Base-by-base conservation (phyloP, 2,113 vertebrate genomes). In the Amazona vittata region DNA sequence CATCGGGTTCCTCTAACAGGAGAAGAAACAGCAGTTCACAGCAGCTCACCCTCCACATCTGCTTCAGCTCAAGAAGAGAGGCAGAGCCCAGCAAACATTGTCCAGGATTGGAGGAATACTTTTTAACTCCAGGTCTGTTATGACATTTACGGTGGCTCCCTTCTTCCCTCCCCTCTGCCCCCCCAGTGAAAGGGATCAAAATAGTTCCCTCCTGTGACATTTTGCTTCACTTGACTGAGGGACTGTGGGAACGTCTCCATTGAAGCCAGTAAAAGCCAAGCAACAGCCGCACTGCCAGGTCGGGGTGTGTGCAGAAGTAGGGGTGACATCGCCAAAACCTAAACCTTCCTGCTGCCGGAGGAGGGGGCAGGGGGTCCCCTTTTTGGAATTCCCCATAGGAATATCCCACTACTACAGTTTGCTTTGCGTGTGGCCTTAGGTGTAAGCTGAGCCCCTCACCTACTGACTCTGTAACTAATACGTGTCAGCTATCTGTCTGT, bases 201-300 rank as follows among this genome's bases (percentile, higher is more conserved):
- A 95, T 93, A 94, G 87, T 92, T 91, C 73, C 88, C 84, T 86
- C n/a, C 49, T 1, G 47, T 96, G 96, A 96, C 93, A 96, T 93
- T 97, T 97, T 89, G 83, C 90, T 93, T 52, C 87, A 1, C 78
- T 82, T 94, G 90, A 75, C 89, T 10, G 2, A 28, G 26, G 14
- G 46, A 64, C 88, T 46, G 43, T 4, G 52, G 84, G 35, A 95
- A 10, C 5, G 2, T 64, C 73, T 55, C 84, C 3, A 1, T 47
- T 31, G 62, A 82, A 86, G 70, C 35, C 47, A 1, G 64, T 17
- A 11, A n/a, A 52, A 90, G 53, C 44, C 41, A 29, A 69, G 74
- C 46, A 29, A 35, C 87, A 76, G 86, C 70, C 43, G 78, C 52
- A 21, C 26, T 3, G 15, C 49, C 53, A 19, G 53, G 4, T 6